These are phyloP conservation scores for Melipona bicolor DNA, from an alignment of 2,888 invertebrate species.

Conservation along the genomic window DNA sequence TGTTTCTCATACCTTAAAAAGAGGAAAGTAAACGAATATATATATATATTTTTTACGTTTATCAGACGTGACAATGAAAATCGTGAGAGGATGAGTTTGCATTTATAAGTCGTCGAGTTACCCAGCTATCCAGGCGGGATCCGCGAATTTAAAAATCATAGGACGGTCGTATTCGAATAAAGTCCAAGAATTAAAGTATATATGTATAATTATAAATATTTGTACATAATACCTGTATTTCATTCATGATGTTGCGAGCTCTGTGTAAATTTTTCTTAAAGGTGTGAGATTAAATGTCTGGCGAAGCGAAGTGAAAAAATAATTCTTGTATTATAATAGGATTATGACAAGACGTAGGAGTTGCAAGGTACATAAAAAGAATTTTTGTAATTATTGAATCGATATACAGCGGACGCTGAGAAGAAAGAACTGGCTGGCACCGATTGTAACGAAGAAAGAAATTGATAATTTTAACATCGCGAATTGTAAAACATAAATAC, in stretches of 20 bases:
- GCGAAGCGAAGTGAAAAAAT: constrained; percentile 69
- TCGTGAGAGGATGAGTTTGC: constrained; percentile 66
- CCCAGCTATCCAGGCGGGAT: constrained; percentile 42
- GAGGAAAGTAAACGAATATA: constrained; percentile 5
- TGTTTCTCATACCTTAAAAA: constrained; percentile 27
- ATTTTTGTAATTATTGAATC: constrained; percentile 82
- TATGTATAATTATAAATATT: constrained; percentile 77
- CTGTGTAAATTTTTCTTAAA: constrained; percentile 80
- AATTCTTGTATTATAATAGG: constrained; percentile 81
- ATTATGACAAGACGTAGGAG: constrained; percentile 81
- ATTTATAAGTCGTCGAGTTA: constrained; percentile 73
- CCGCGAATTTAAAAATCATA: constrained; percentile 53
- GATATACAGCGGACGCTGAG: constrained; percentile 62
- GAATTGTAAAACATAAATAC: constrained; percentile 64
- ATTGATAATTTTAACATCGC: constrained; percentile 42
- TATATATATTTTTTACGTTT: constrained; percentile 48
- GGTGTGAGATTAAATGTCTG: constrained; percentile 78
- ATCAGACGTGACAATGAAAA: constrained; percentile 63
- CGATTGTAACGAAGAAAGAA: constrained; percentile 67
- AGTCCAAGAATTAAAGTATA: constrained; percentile 54
- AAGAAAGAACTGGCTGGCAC: constrained; percentile 62
- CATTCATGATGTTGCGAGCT: constrained; percentile 79
- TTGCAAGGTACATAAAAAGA: constrained; percentile 75
- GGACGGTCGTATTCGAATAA: constrained; percentile 65
- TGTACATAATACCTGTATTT: constrained; percentile 82